Evolutionary conservation across 2,113 vertebrate genomes (phyloP), one percentile per base, ranked within the genome.

Genomic region (Syngnathus scovelli): DNA sequence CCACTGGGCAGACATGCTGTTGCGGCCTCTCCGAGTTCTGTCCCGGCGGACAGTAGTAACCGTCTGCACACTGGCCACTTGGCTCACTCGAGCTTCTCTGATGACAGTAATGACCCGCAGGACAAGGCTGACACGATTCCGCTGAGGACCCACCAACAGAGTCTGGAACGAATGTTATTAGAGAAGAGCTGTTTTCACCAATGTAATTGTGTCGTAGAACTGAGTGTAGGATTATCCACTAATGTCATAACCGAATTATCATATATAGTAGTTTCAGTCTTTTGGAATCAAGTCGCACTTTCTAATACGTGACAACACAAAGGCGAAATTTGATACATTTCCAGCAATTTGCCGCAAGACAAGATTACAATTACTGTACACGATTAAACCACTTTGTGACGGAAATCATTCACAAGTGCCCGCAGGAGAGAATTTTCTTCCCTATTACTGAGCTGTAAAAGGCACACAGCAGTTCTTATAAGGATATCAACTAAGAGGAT

Each of bases 41-140:
- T 56, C 90, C 92, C 70, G 75, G 78, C 56, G 90, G 90, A 79
- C 91, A 93, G 75, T 83, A 90, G 86, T 86, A 89, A 61, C 91
- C 92, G 27, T 85, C 80, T 66, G 86, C 87, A 76, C 92, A 93
- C 49, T 19, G 79, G 41, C 90, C 90, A 66, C 84, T 89, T 52
- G 92, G 89, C 67, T 71, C 67, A 10, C 74, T 58, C 36, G 68
- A 72, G 37, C 90, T 90, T 36, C 27, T 81, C 49, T 75, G 74
- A 49, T 80, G 64, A 76, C 91, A 93, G 86, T 83, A 92, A 74
- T 86, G 79, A 70, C 90, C 92, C 11, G 81, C 60, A 59, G 88
- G 89, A 82, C 91, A 93, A 37, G 66, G 61, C 44, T 69, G 72
- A 72, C 92, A 93, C 51, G 81, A 74, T 16, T 86, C 82, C 10